Evolutionary conservation across 2,113 vertebrate genomes (phyloP).

Genomic region (Chauna torquata): DNA sequence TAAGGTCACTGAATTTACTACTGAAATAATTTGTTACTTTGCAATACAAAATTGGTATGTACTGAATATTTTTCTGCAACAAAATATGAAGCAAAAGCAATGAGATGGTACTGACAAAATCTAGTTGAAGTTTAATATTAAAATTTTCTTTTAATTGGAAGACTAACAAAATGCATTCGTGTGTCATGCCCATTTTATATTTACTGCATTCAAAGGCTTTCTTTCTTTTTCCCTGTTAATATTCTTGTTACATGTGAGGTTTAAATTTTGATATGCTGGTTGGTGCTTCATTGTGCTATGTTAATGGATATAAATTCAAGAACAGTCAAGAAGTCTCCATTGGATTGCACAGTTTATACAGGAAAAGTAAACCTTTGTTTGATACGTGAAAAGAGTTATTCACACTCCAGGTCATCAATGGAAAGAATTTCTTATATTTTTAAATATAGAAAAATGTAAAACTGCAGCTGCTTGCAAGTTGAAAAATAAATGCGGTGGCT

Average conservation of each 20-base stretch:
- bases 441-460: not conserved
- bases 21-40: not conserved
- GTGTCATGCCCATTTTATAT: not conserved
- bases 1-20: not conserved
- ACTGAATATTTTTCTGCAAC: not conserved
- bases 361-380: not conserved
- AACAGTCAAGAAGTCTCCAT: not conserved
- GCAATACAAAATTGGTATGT: not conserved
- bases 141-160: not conserved
- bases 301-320: not conserved
- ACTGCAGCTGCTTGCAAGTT: not conserved
- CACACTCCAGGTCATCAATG: not conserved
- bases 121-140: not conserved
- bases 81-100: not conserved
- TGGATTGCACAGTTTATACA: not conserved
- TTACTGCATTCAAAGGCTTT: not conserved
- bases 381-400: not conserved
- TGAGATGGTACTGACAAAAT: not conserved
- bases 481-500: not conserved
- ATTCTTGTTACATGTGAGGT: not conserved
- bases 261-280: not conserved
- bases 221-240: not conserved
- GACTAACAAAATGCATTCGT: not conserved
- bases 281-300: not conserved
- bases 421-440: not conserved